Base-by-base conservation (phyloP, 2,113 vertebrate genomes). In the Anolis carolinensis region DNA sequence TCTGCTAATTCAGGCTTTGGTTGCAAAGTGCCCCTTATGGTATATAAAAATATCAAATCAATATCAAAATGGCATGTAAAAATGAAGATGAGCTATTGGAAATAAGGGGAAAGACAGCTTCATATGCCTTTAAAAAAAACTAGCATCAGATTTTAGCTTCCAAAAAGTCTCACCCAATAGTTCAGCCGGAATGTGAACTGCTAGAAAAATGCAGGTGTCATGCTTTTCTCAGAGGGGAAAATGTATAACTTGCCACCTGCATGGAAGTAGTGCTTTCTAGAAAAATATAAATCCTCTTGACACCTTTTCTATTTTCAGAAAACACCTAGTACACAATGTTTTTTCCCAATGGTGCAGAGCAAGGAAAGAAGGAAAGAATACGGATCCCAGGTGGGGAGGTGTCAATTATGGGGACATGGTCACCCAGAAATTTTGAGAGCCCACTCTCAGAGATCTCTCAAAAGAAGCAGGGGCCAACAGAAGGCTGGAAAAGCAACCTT, bases 11-110 rank as follows among this genome's bases (percentile, higher is more conserved):
- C 84, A 81, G 91, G 87, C 36, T 86, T 89, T 85, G 90, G 72
- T 18, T 76, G 82, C 92, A 87, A 90, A 94, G 92, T 85, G 91
- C 81, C 89, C 83, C 84, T 77, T 75, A 44, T 84, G 84, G 81
- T 65, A 16, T 88, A 86, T 90, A 90, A 91, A 93, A 85, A 82
- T 86, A 88, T 4, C 73, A 36, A 75, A 82, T 89, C 88, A 23
- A 86, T 82, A 92, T 80, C 75, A 87, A 89, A 87, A 90, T 14
- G 84, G 39, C 86, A 88, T 76, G 86, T 89, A 84, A 79, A 90
- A 93, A 86, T 1, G 83, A 92, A 83, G 76, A 6, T 1, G 30
- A 82, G 68, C 74, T 82, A 82, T 68, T 80, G 90, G 88, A 92
- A 91, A 84, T 55, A 25, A 7, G 65, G 76, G 30, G 16, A 68